Evolutionary conservation across 1,140 invertebrate species (phyloP).

Genomic region (Leptinotarsa texana): DNA sequence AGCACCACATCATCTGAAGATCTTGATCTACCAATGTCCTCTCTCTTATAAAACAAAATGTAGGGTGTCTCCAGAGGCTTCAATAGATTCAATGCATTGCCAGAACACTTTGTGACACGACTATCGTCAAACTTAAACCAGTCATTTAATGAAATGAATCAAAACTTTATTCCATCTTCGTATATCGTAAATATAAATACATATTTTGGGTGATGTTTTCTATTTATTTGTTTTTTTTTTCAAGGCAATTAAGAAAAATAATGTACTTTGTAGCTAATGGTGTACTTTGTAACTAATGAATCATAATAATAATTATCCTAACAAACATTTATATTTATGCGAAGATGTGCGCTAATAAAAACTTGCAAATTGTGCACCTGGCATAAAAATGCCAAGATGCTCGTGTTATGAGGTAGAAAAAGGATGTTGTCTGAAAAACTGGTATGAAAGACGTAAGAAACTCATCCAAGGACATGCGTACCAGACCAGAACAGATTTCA

Average conservation of each 20-base stretch:
- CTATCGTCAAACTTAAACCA: too few relatives aligned
- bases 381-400: not conserved
- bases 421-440: not conserved
- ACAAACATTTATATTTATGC: not conserved
- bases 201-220: not conserved
- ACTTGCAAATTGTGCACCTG: not conserved
- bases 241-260: not conserved
- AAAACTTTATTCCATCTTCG: too few relatives aligned
- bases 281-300: not conserved
- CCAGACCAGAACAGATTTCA: conserved; percentile 11
- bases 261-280: not conserved
- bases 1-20: too few relatives aligned
- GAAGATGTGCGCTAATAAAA: not conserved
- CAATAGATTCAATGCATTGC: too few relatives aligned
- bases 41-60: too few relatives aligned
- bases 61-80: too few relatives aligned
- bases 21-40: too few relatives aligned
- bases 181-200: too few relatives aligned
- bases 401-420: not conserved
- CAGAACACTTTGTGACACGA: too few relatives aligned
- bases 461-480: conserved; percentile 7
- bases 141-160: too few relatives aligned
- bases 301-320: not conserved
- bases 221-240: not conserved
- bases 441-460: conserved; percentile 2